phyloP scores from a whole-genome alignment of 2,113 vertebrate genomes.

The Myrmophylax atrothorax region DNA sequence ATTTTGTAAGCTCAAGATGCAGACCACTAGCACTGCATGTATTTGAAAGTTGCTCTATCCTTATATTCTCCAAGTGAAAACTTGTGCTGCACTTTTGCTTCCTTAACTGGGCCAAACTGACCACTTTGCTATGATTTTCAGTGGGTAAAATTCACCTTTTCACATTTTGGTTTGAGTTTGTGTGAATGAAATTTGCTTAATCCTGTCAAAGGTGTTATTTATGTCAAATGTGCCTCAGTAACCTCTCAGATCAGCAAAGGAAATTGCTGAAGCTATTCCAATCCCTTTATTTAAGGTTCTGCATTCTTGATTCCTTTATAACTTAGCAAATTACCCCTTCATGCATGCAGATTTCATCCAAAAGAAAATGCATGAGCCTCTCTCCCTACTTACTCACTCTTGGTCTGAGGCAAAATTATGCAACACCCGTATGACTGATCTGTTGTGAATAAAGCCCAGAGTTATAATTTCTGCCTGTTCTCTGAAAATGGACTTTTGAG shows the following conservation, averaged over 20 bases:
- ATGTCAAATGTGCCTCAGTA: not conserved
- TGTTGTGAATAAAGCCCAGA: constrained; percentile 30
- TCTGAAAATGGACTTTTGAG: constrained; percentile 55
- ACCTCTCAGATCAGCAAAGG: not conserved
- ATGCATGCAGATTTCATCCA: not conserved
- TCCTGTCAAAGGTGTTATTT: not conserved
- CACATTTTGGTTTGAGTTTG: not conserved
- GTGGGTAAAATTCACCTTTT: not conserved
- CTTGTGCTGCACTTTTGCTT: not conserved
- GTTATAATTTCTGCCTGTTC: constrained; percentile 39
- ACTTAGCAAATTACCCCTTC: not conserved
- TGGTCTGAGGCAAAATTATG: constrained; percentile 25
- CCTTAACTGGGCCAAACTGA: not conserved
- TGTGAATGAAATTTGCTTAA: not conserved
- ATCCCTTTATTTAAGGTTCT: not conserved
- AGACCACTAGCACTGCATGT: not conserved
- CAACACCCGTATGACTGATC: constrained; percentile 16
- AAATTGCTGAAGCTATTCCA: not conserved
- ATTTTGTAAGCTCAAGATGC: not conserved
- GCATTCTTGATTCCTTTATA: not conserved
- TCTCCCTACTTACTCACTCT: not conserved
- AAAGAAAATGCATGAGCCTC: not conserved
- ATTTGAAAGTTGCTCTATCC: not conserved
- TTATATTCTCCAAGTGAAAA: not conserved
- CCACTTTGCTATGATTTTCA: not conserved